These are phyloP conservation scores for Rhingia campestris DNA, from an alignment of 2,888 invertebrate species.

Conservation along the genomic window DNA sequence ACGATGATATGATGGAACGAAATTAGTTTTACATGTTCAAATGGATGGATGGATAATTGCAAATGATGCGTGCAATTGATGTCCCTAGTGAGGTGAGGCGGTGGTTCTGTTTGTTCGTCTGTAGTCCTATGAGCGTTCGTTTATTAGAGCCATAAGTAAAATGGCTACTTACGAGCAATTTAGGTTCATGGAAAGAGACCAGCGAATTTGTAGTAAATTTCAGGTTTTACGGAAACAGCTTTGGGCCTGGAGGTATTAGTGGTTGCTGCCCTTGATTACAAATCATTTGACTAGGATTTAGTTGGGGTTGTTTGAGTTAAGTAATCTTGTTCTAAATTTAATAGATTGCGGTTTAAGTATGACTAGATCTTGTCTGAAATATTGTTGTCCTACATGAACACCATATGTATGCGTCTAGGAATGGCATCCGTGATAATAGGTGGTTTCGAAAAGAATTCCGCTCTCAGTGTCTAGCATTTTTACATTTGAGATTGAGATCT, in stretches of 20 bases:
- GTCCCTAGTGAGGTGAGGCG: constrained; percentile 22
- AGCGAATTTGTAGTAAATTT: constrained; percentile 37
- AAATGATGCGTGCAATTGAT: constrained; percentile 67
- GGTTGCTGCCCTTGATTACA: constrained; percentile 2
- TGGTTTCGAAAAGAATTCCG: no score
- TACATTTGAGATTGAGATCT: no score
- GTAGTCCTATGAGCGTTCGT: constrained; percentile 23
- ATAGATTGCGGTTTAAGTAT: no score
- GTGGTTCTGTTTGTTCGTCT: neutral
- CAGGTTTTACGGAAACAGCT: constrained; percentile 14
- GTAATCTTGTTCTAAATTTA: neutral
- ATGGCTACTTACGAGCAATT: constrained; percentile 16
- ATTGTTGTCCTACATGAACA: no score
- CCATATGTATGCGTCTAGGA: no score
- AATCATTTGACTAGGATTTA: constrained; percentile 17
- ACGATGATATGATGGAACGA: constrained; percentile 59
- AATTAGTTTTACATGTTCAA: constrained; percentile 62
- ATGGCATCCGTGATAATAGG: no score
- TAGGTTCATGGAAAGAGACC: constrained; percentile 5
- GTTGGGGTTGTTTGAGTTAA: constrained; percentile 1
- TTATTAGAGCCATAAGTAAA: constrained; percentile 46
- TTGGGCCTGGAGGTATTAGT: neutral
- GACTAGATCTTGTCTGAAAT: no score
- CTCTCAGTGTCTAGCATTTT: no score
- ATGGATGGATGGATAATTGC: constrained; percentile 66